Conservation (phyloP, 92 coral and sea anemone species). For the Parazoanthus atlanticus region DNA sequence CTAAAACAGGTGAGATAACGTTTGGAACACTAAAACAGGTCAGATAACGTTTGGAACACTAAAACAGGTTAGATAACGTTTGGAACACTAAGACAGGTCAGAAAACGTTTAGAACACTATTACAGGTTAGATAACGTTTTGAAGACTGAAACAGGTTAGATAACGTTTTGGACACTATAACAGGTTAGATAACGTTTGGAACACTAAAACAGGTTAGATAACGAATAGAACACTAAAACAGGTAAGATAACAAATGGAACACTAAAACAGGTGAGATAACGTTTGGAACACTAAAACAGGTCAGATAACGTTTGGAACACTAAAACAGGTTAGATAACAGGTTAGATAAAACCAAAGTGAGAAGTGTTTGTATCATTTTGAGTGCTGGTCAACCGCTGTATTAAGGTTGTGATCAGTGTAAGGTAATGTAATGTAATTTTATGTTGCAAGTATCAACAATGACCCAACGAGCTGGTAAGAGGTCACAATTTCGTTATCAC, state of each 20-base stretch:
- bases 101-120: background rate
- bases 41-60: no score
- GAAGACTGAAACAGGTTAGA: constrained; percentile 80
- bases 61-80: no score
- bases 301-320: no score
- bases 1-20: constrained; percentile 63
- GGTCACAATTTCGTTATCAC: no score
- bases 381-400: background rate
- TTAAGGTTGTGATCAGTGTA: background rate
- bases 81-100: no score
- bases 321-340: no score
- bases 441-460: no score
- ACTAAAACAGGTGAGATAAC: constrained; percentile 64
- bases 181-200: no score
- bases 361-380: background rate
- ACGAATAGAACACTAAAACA: no score
- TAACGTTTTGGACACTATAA: background rate
- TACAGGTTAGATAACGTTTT: constrained; percentile 88
- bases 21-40: background rate
- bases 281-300: background rate
- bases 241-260: constrained; percentile 59
- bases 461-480: no score
- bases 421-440: background rate
- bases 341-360: no score
- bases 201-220: no score